Percentiles rank a stretch among this genome's conserved stretches.
phyloP scores from a whole-genome alignment of 2,113 vertebrate genomes.

The Lepus timidus region DNA sequence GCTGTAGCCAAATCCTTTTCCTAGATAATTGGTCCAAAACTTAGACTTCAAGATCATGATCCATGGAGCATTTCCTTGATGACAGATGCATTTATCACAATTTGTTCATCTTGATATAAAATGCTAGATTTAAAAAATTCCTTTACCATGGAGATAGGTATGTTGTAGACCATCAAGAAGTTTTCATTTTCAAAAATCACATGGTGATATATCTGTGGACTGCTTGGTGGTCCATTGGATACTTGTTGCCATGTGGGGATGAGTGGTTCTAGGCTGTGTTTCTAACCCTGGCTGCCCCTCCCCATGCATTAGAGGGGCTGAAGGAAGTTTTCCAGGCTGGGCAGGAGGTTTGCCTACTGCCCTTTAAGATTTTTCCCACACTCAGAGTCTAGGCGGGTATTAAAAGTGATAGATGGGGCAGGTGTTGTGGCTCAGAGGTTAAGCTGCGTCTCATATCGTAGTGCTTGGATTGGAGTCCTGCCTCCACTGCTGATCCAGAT shows the following conservation, averaged over 20 bases:
- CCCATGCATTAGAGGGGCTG: neutral
- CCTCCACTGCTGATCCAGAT: too few relatives aligned
- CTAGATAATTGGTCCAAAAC: neutral
- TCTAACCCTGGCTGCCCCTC: neutral
- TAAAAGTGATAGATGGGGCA: neutral
- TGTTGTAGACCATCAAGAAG: neutral
- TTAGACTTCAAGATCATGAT: neutral
- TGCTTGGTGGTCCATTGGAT: neutral
- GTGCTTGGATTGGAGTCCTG: too few relatives aligned
- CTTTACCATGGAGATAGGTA: neutral
- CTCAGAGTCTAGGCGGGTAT: neutral
- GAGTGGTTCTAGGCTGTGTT: neutral
- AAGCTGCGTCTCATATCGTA: too few relatives aligned
- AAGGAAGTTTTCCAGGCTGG: neutral
- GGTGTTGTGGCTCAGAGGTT: too few relatives aligned
- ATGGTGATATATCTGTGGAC: neutral
- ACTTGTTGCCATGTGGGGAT: too few relatives aligned
- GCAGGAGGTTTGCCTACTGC: neutral
- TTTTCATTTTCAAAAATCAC: slow-evolving; percentile 36
- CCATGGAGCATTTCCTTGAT: neutral
- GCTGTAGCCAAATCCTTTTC: neutral
- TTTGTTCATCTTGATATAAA: neutral
- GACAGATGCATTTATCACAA: neutral
- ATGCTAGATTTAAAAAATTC: neutral
- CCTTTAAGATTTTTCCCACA: neutral